A percentile compares a stretch with the other conserved stretches of the same genome.
These are phyloP conservation scores for Isurus oxyrinchus DNA, from an alignment of 2,113 vertebrate species.

Conservation along the genomic window DNA sequence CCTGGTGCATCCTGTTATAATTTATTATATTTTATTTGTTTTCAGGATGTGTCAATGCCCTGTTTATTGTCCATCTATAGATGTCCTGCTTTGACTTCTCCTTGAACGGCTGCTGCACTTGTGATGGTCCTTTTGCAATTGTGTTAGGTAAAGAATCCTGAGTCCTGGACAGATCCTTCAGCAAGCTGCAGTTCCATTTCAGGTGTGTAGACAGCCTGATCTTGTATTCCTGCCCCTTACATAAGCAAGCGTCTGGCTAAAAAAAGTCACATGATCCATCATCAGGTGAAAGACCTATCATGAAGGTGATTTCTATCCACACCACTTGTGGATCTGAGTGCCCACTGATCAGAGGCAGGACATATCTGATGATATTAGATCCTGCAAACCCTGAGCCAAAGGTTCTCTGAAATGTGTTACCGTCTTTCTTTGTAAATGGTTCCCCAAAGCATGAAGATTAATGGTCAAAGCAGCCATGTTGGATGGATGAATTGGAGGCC, in stretches of 20 bases:
- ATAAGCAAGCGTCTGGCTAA: background rate
- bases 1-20: background rate
- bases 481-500: background rate
- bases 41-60: background rate
- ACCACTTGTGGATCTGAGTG: background rate
- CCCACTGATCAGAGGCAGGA: background rate
- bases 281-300: background rate
- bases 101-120: background rate
- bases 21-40: background rate
- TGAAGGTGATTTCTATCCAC: no score
- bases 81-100: no score
- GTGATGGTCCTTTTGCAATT: background rate
- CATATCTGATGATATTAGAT: background rate
- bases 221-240: background rate
- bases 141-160: background rate
- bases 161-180: background rate
- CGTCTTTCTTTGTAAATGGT: background rate
- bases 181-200: background rate
- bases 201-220: background rate
- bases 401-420: background rate
- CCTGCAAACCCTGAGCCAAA: background rate
- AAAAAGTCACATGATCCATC: background rate
- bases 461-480: background rate
- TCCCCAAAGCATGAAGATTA: background rate
- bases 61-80: background rate